Evolutionary conservation across 2,888 invertebrate genomes (phyloP), one percentile per base, ranked within the genome.

Genomic region (Deilephila porcellus): DNA sequence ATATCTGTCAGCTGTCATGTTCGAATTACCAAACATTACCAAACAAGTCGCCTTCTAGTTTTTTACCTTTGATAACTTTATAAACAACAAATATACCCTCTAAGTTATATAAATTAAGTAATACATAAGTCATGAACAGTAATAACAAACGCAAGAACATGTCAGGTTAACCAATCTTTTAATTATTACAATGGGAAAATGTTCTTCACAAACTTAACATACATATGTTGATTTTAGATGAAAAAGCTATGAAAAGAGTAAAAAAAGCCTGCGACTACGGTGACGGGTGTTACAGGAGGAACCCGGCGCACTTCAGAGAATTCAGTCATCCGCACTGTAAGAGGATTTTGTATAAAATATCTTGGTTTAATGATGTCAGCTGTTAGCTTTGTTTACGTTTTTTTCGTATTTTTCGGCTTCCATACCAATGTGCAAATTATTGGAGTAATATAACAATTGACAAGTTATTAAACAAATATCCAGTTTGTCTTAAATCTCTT

Each of bases 221-320:
- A 17, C 7, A 29, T 45, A 45, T 45, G 45, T 45, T 45, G 11
- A 62, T 91, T 91, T 78, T 84, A 93, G 93, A 84, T 76, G 78
- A 80, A 71, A 83, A 81, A 74, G 80, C 73, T n/a, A 71, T 82
- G 0, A 94, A 94, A 84, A 84, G 90, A 77, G 74, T 85, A 4
- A 95, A 93, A 81, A 95, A 94, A 78, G 90, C 93, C 75, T 98
- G 98, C 87, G 96, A 96, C 20, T 98, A 97, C 88, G 97, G 96
- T 8, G 96, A 96, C 45, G 96, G 96, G 79, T 98, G 98, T 85
- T 98, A 97, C 84, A 95, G 98, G 72, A 96, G 96, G 82, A 98
- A 98, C 93, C 97, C 98, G 0, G 96, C 96, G 74, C 99, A 99
- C 90, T 97, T 98, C 76, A 95, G 95, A 76, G 97, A 98, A 88